Evolutionary conservation across 2,797 vertebrate species (phyloP).

Genomic region (Aulostomus chinensis): DNA sequence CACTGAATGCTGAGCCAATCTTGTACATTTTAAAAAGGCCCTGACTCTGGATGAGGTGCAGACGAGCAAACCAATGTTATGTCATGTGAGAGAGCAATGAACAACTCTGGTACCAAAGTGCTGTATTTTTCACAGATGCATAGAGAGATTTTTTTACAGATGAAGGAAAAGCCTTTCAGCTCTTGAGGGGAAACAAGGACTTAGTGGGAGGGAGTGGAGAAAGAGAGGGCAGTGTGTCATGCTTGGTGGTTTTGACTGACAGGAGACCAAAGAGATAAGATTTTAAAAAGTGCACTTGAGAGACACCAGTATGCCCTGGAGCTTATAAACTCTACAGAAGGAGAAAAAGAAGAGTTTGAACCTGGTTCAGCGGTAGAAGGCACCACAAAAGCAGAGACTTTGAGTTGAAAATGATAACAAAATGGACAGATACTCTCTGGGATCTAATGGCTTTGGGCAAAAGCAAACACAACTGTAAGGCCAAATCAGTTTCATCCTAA

Average conservation of each 20-base stretch:
- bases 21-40: slow-evolving; percentile 51
- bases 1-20: slow-evolving; percentile 15
- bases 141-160: slow-evolving; percentile 35
- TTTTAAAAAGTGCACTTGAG: slow-evolving; percentile 21
- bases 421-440: slow-evolving; percentile 20
- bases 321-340: too few species aligned
- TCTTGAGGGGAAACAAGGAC: slow-evolving; percentile 32
- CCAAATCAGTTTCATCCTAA: slow-evolving; percentile 60
- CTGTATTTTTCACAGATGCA: slow-evolving; percentile 9
- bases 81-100: slow-evolving; percentile 10
- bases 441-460: slow-evolving; percentile 19
- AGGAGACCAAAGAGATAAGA: slow-evolving; percentile 40
- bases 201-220: background rate
- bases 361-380: slow-evolving; percentile 21
- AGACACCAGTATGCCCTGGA: slow-evolving; percentile 31
- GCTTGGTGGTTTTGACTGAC: slow-evolving; percentile 48
- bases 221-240: slow-evolving; percentile 14
- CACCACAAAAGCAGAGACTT: background rate
- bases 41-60: slow-evolving; percentile 16
- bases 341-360: background rate
- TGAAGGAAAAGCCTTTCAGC: slow-evolving; percentile 19
- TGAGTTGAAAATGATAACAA: slow-evolving; percentile 4
- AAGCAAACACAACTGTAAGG: slow-evolving; percentile 27
- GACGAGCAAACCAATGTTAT: slow-evolving; percentile 11
- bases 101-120: too few species aligned